Evolutionary conservation across 1,140 invertebrate species (phyloP).

Genomic region (Bombyx mandarina): DNA sequence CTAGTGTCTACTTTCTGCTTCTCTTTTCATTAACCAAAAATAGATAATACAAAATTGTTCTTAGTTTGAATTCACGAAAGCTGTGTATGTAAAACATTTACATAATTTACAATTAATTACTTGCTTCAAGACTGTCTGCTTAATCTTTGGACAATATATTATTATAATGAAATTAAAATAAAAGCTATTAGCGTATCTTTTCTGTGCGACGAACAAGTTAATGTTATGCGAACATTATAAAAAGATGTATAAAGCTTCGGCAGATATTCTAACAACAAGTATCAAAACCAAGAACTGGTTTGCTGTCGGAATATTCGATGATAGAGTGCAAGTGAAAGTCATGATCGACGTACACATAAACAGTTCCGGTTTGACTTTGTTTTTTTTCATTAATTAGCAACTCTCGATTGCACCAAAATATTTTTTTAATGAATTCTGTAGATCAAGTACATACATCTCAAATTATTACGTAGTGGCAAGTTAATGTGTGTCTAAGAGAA

Average conservation of each 20-base stretch:
- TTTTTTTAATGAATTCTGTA: no score
- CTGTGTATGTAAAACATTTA: not conserved
- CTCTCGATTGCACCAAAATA: constrained; percentile 2
- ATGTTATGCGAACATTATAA: constrained; percentile 13
- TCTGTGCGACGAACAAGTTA: constrained; percentile 21
- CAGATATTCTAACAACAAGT: constrained; percentile 33
- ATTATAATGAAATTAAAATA: constrained; percentile 24
- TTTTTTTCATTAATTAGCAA: constrained; percentile 37
- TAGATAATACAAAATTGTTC: no score
- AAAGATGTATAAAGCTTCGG: constrained; percentile 17
- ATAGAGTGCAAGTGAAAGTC: constrained; percentile 67
- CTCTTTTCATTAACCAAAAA: no score
- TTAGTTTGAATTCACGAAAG: not conserved
- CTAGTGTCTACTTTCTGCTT: no score
- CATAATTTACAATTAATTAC: constrained; percentile 1
- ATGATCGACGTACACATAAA: constrained; percentile 53
- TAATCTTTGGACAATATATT: constrained; percentile 20
- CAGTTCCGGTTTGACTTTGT: constrained; percentile 49
- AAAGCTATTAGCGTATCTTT: constrained; percentile 21
- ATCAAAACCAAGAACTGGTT: constrained; percentile 49
- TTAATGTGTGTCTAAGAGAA: no score
- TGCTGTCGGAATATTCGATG: constrained; percentile 54
- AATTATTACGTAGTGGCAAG: no score
- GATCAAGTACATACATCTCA: no score
- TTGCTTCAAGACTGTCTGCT: not conserved